Evolutionary conservation across 2,113 vertebrate genomes (phyloP).

Genomic region (Cheirogaleus medius): DNA sequence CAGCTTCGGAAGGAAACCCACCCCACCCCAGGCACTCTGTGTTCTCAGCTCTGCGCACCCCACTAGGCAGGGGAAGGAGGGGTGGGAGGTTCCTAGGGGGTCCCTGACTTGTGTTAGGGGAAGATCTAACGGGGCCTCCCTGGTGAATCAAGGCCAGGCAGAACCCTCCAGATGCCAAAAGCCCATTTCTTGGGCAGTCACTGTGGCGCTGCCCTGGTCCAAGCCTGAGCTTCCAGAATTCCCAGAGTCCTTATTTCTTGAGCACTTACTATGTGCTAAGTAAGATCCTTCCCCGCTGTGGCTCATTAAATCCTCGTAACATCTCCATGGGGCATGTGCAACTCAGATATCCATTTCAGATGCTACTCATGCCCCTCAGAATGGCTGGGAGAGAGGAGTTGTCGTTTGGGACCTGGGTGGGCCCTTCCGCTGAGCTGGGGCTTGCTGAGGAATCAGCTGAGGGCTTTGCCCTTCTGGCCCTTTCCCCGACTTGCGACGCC

Average conservation of each 20-base stretch:
- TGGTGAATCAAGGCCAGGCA: neutral
- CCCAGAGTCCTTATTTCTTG: neutral
- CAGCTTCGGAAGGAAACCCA: conserved; percentile 66
- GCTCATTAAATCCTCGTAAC: neutral
- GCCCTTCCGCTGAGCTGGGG: neutral
- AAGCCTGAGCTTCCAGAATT: neutral
- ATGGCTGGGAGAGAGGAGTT: neutral
- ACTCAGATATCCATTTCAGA: neutral
- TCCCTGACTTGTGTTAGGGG: neutral
- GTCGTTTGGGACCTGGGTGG: neutral
- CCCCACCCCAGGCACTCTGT: neutral
- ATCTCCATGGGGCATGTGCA: neutral
- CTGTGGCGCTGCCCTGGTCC: neutral
- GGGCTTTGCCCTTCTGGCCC: neutral
- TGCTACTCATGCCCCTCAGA: neutral
- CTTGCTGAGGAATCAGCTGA: neutral
- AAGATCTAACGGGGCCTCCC: neutral
- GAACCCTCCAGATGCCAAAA: neutral
- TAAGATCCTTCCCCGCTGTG: neutral
- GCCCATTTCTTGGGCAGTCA: neutral
- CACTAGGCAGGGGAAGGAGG: neutral
- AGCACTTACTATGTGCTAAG: neutral
- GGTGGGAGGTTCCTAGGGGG: neutral
- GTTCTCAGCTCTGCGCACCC: conserved; percentile 49
- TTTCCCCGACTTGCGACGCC: neutral